Conservation (phyloP, 2,113 vertebrate species). For the Monopterus albus region DNA sequence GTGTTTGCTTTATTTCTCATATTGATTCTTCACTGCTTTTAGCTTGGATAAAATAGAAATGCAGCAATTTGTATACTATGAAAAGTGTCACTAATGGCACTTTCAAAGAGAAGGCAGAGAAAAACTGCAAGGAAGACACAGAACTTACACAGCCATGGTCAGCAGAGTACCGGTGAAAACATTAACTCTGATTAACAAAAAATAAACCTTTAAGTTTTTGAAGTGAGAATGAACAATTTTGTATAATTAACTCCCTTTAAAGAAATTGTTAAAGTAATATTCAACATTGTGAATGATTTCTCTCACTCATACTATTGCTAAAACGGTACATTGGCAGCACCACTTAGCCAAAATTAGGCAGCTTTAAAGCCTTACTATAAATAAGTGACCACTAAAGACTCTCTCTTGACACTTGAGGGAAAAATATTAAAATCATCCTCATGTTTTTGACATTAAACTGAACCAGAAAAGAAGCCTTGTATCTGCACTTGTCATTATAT, state of each 20-base stretch:
- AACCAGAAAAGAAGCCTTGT: slow-evolving; percentile 12
- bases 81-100: slow-evolving; percentile 32
- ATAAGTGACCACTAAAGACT: slow-evolving; percentile 9
- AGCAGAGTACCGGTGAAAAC: slow-evolving; percentile 11
- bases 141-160: slow-evolving; percentile 5
- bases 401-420: not conserved
- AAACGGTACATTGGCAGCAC: not conserved
- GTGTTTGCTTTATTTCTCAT: slow-evolving; percentile 35
- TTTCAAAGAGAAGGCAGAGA: slow-evolving; percentile 12
- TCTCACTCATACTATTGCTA: not conserved
- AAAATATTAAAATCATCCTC: slow-evolving; percentile 9
- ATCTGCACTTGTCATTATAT: not conserved
- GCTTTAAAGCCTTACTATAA: slow-evolving; percentile 17
- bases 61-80: slow-evolving; percentile 24
- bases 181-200: slow-evolving; percentile 11
- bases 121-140: not conserved
- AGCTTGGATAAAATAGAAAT: not conserved
- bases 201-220: not conserved
- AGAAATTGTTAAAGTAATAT: not conserved
- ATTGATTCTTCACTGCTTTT: slow-evolving; percentile 38
- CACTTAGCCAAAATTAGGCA: slow-evolving; percentile 5
- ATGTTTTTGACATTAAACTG: slow-evolving; percentile 14
- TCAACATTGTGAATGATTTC: not conserved
- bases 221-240: not conserved
- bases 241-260: not conserved